A percentile compares a stretch with the other conserved stretches of the same genome.
phyloP scores from a whole-genome alignment of 2,888 invertebrate genomes.

The Spicauda simplicius region DNA sequence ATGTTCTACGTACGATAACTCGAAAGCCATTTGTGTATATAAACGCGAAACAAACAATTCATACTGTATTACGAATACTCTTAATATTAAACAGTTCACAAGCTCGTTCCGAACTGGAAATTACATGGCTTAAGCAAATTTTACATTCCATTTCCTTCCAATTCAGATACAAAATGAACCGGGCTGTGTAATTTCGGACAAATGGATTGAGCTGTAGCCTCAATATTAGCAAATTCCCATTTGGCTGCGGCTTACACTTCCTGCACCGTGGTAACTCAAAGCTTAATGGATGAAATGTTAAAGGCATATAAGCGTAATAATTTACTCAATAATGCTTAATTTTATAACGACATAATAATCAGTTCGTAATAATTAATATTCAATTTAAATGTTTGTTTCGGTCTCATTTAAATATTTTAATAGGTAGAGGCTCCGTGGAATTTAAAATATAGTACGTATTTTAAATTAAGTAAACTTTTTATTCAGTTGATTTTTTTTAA shows the following conservation, averaged over 20 bases:
- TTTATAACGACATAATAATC: no score
- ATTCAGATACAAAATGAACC: constrained; percentile 29
- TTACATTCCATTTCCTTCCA: constrained; percentile 22
- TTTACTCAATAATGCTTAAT: neutral
- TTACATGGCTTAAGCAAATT: constrained; percentile 19
- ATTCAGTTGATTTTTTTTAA: no score
- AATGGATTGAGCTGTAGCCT: constrained; percentile 27
- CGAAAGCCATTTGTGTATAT: no score
- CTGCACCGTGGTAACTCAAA: constrained; percentile 5
- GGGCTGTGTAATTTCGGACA: constrained; percentile 33
- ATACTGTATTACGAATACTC: no score
- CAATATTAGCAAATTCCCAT: constrained; percentile 31
- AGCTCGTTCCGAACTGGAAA: constrained; percentile 2
- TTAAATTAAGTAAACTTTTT: no score
- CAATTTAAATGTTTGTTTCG: no score
- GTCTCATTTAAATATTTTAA: no score
- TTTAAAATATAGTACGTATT: no score
- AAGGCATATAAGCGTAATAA: neutral
- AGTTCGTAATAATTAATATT: no score
- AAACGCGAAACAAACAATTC: no score
- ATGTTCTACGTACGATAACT: no score
- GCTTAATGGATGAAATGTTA: neutral
- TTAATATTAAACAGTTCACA: neutral
- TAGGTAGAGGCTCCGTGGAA: no score
- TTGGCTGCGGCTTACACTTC: constrained; percentile 15